Conservation (phyloP, 1,140 invertebrate genomes). For the Drosophila busckii region DNA sequence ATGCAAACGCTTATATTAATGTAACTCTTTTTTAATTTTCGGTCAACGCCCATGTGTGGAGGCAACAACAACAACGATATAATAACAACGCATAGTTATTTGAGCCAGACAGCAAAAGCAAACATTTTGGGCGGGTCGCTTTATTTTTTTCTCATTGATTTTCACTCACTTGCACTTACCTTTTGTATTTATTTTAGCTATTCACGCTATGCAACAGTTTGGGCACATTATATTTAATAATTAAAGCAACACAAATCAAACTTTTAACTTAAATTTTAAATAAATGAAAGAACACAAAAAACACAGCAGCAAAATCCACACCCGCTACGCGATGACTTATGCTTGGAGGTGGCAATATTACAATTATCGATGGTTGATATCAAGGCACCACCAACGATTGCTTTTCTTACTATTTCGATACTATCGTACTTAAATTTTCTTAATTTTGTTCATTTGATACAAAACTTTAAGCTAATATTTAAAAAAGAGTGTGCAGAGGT, state of each 20-base stretch:
- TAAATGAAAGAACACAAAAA: slow-evolving; percentile 43
- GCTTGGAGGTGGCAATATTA: slow-evolving; percentile 22
- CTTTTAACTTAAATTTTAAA: slow-evolving; percentile 39
- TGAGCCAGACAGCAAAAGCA: slow-evolving; percentile 41
- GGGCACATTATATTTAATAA: slow-evolving; percentile 44
- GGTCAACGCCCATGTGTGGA: slow-evolving; percentile 74
- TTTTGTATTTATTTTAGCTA: slow-evolving; percentile 5
- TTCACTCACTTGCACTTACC: slow-evolving; percentile 22
- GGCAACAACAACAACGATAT: slow-evolving; percentile 46
- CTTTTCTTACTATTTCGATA: not conserved
- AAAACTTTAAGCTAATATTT: too few species aligned
- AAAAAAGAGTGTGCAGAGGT: too few species aligned
- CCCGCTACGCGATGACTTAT: slow-evolving; percentile 37
- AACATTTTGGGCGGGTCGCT: slow-evolving; percentile 56
- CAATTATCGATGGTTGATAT: too few species aligned
- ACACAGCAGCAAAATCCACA: slow-evolving; percentile 21
- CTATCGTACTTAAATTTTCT: too few species aligned
- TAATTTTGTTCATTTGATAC: too few species aligned
- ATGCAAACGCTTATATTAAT: not conserved
- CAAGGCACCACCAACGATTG: slow-evolving; percentile 22
- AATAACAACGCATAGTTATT: slow-evolving; percentile 67
- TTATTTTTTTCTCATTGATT: not conserved
- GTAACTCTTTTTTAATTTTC: slow-evolving; percentile 30
- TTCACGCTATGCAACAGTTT: slow-evolving; percentile 13
- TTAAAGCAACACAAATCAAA: slow-evolving; percentile 34